Evolutionary conservation across 2,888 invertebrate species (phyloP).

Genomic region (Hyposoter dolosus): DNA sequence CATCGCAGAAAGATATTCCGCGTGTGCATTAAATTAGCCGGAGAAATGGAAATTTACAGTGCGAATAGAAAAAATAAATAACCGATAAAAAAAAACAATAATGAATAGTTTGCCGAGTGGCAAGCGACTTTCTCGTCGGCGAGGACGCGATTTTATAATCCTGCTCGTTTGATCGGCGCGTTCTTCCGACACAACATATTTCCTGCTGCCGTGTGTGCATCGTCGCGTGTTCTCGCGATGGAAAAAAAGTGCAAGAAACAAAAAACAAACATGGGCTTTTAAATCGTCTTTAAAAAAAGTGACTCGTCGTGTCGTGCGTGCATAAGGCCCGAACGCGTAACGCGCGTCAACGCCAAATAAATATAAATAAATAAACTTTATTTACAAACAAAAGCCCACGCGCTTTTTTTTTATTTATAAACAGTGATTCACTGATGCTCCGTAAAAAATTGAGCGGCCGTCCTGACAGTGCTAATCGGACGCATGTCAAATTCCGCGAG

Average conservation of each 20-base stretch:
- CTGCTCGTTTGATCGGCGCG: background rate
- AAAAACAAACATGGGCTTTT: slow-evolving; percentile 3
- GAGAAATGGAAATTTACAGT: slow-evolving; percentile 58
- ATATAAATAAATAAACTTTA: slow-evolving; percentile 14
- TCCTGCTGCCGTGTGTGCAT: background rate
- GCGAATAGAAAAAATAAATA: background rate
- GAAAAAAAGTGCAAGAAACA: slow-evolving; percentile 26
- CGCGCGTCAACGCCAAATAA: slow-evolving; percentile 41
- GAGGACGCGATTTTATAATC: background rate
- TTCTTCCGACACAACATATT: background rate
- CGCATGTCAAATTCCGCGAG: slow-evolving; percentile 43
- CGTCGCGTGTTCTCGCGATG: background rate
- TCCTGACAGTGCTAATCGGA: slow-evolving; percentile 16
- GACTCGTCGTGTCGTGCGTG: background rate
- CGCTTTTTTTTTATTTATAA: slow-evolving; percentile 7
- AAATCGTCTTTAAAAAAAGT: slow-evolving; percentile 11
- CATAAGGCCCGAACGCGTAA: slow-evolving; percentile 42
- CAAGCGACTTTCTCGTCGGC: background rate
- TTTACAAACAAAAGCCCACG: too few relatives aligned
- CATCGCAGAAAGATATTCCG: slow-evolving; percentile 5
- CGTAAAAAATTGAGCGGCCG: slow-evolving; percentile 36
- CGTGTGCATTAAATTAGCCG: slow-evolving; percentile 30
- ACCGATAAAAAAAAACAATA: background rate
- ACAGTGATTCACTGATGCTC: slow-evolving; percentile 42
- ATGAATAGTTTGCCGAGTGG: background rate